Conservation (phyloP, 2,797 vertebrate species). For the Sebastes nivosus region DNA sequence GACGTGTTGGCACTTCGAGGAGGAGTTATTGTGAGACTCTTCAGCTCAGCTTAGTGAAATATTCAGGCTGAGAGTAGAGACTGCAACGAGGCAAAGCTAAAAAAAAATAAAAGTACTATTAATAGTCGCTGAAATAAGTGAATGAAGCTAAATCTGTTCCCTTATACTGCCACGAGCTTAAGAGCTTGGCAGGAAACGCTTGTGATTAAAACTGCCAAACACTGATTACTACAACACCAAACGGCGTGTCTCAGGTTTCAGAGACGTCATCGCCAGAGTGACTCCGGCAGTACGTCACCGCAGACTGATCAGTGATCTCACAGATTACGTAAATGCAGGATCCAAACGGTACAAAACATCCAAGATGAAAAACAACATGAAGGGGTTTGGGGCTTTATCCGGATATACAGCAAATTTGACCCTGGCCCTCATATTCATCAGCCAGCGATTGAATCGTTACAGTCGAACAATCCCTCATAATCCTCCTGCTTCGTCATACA, state of each 20-base stretch:
- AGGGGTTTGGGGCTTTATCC: conserved; percentile 1
- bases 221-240: conserved; percentile 62
- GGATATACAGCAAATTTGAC: conserved; percentile 26
- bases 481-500: conserved; percentile 65
- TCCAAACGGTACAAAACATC: not conserved
- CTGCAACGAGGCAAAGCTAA: conserved; percentile 26
- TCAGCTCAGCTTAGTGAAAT: conserved; percentile 36
- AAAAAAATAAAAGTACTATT: conserved; percentile 33
- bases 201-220: conserved; percentile 70
- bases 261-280: conserved; percentile 41
- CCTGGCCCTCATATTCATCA: conserved; percentile 34
- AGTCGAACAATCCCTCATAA: conserved; percentile 69
- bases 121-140: conserved; percentile 64
- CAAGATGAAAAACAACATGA: not conserved
- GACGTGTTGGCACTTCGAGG: not conserved
- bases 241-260: conserved; percentile 41
- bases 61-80: conserved; percentile 12
- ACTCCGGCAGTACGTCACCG: conserved; percentile 44
- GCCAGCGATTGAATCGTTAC: conserved; percentile 50
- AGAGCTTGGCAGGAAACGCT: conserved; percentile 58
- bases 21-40: conserved; percentile 18
- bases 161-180: conserved; percentile 55
- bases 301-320: conserved; percentile 23
- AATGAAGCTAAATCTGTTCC: conserved; percentile 59
- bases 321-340: conserved; percentile 43